phyloP scores from a whole-genome alignment of 2,888 invertebrate genomes.

The Chalcosyrphus nemorum region DNA sequence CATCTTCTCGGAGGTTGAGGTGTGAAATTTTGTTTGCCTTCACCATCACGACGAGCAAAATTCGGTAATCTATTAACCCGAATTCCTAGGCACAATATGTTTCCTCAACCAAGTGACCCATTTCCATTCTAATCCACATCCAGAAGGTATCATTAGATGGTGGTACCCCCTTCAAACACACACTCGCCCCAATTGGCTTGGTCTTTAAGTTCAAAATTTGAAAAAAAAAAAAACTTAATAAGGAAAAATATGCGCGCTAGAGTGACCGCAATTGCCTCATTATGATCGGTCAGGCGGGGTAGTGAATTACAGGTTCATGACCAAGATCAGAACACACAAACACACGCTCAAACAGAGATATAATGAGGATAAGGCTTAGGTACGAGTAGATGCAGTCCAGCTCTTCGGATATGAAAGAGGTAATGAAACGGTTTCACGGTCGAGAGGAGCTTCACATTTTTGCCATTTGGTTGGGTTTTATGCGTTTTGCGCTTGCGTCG shows the following conservation, averaged over 20 bases:
- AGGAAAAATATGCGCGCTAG: conserved; percentile 37
- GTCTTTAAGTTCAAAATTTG: conserved; percentile 12
- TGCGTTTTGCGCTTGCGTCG: conserved; percentile 27
- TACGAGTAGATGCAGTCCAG: conserved; percentile 38
- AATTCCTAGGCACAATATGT: conserved; percentile 32
- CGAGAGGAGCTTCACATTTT: conserved; percentile 46
- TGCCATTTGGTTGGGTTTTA: conserved; percentile 52
- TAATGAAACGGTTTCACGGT: conserved; percentile 66
- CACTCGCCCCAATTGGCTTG: conserved; percentile 20
- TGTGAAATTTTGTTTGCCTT: conserved; percentile 3
- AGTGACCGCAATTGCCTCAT: conserved; percentile 63
- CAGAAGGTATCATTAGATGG: conserved; percentile 37
- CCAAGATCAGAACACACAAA: conserved; percentile 36
- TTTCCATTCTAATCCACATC: not conserved
- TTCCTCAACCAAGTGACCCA: conserved; percentile 50
- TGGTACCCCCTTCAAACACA: not conserved
- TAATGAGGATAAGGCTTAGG: no score
- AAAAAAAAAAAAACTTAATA: conserved; percentile 53
- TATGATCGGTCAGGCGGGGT: conserved; percentile 60
- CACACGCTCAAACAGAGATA: no score
- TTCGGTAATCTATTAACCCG: conserved; percentile 49
- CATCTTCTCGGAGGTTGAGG: not conserved
- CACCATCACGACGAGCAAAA: not conserved
- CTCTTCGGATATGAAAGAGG: conserved; percentile 12
- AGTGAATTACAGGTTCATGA: conserved; percentile 68